Percentiles rank a stretch among this genome's conserved stretches.
These are phyloP conservation scores for Enteromius unitaeniatus DNA, from an alignment of 2,797 vertebrate species.

Conservation along the genomic window DNA sequence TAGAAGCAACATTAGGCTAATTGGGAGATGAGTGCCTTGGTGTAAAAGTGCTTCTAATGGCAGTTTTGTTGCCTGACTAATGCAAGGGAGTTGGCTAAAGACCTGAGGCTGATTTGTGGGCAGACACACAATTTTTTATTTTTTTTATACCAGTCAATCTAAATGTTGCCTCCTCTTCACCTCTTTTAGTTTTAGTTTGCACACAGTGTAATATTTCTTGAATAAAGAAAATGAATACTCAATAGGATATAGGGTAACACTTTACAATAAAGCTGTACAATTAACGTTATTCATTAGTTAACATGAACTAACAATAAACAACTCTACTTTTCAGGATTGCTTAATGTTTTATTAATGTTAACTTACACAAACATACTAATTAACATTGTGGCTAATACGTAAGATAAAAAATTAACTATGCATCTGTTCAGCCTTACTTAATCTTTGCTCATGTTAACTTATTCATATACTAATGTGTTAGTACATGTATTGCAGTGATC, in stretches of 20 bases:
- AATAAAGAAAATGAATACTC: constrained; percentile 31
- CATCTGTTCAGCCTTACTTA: too few relatives aligned
- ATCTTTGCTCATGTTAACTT: too few relatives aligned
- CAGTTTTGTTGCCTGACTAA: constrained; percentile 96
- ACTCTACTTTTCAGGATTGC: too few relatives aligned
- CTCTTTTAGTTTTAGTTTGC: constrained; percentile 3
- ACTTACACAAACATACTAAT: too few relatives aligned
- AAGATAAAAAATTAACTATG: too few relatives aligned
- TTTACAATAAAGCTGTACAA: too few relatives aligned
- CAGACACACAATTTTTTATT: constrained; percentile 53
- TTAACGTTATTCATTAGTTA: too few relatives aligned
- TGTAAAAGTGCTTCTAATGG: constrained; percentile 99
- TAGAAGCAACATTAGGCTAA: constrained; percentile 99
- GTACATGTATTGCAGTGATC: too few relatives aligned
- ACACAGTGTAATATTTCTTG: constrained; percentile 35
- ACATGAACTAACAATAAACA: too few relatives aligned
- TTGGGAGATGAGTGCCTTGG: constrained; percentile 99
- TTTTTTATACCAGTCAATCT: constrained; percentile 7
- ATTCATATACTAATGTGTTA: too few relatives aligned
- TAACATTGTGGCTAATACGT: too few relatives aligned
- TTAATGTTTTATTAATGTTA: too few relatives aligned
- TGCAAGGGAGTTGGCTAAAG: constrained; percentile 90
- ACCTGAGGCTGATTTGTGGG: constrained; percentile 78
- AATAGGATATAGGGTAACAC: not conserved
- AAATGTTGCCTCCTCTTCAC: constrained; percentile 15